A percentile compares a stretch with the other conserved stretches of the same genome.
Conservation (phyloP, 2,797 vertebrate species). For the Leontocebus nigricollis region DNA sequence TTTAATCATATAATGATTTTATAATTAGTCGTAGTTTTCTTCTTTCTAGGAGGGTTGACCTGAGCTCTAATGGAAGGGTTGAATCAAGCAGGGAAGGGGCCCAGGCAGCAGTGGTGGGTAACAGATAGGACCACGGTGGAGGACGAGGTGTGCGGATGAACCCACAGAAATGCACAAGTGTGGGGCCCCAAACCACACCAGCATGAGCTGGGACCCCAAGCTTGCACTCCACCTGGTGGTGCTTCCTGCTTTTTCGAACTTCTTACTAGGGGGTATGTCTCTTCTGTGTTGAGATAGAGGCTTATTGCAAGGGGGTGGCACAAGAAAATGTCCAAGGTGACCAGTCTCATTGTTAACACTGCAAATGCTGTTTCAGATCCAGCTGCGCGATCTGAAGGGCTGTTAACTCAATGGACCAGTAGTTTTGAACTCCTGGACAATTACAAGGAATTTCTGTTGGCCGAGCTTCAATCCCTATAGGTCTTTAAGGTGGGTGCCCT, state of each 20-base stretch:
- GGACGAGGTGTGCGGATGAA: background rate
- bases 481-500: fast-evolving
- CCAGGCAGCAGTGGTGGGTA: background rate
- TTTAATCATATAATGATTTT: slow-evolving; percentile 85
- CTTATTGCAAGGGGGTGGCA: slow-evolving; percentile 17
- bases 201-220: background rate
- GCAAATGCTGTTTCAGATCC: background rate
- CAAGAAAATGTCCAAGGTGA: slow-evolving; percentile 50
- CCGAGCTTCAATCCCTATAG: background rate
- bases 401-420: background rate
- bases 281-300: background rate
- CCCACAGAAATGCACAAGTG: background rate
- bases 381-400: background rate
- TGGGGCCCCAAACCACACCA: background rate
- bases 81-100: background rate
- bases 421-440: background rate
- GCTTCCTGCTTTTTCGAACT: background rate
- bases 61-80: slow-evolving; percentile 60
- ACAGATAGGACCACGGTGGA: background rate
- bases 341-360: background rate
- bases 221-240: background rate
- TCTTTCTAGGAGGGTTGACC: slow-evolving; percentile 76
- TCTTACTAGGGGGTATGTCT: background rate
- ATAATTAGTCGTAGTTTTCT: slow-evolving; percentile 83
- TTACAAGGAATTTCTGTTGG: too few relatives aligned